These are phyloP conservation scores for Pollenia labialis DNA, from an alignment of 2,888 invertebrate genomes.

Conservation along the genomic window DNA sequence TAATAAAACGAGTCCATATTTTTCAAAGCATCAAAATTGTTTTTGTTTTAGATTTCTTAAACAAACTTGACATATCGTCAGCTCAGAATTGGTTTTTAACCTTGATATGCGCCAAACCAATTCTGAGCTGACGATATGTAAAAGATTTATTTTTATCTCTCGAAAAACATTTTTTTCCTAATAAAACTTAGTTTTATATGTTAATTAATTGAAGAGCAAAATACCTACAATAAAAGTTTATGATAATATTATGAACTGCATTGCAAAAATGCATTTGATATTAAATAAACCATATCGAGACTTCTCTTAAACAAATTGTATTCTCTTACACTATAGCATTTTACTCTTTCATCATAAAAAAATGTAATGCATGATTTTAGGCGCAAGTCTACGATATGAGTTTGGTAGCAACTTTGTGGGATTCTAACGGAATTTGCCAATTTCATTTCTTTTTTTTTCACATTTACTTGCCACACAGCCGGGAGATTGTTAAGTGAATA, in stretches of 20 bases:
- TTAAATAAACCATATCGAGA: not conserved
- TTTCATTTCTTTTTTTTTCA: conserved; percentile 16
- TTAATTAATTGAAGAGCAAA: conserved; percentile 4
- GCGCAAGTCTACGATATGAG: conserved; percentile 30
- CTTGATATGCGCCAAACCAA: too few species aligned
- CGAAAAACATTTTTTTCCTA: too few species aligned
- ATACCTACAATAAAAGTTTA: not conserved
- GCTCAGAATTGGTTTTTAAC: too few species aligned
- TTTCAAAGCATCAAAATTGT: too few species aligned
- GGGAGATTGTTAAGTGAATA: not conserved
- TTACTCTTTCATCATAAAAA: conserved; percentile 2
- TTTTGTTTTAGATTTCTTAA: too few species aligned
- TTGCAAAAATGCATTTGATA: not conserved
- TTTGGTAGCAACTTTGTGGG: not conserved
- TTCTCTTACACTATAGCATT: not conserved
- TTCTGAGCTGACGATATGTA: too few species aligned
- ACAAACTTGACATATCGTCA: too few species aligned
- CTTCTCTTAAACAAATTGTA: not conserved
- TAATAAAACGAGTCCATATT: too few species aligned
- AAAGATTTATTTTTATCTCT: too few species aligned
- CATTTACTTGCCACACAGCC: conserved; percentile 8
- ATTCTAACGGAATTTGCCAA: conserved; percentile 36
- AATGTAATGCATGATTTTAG: not conserved
- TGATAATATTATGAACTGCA: not conserved
- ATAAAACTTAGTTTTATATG: too few species aligned